These are phyloP conservation scores for Siphlonurus alternatus DNA, from an alignment of 2,888 invertebrate genomes.

Conservation along the genomic window DNA sequence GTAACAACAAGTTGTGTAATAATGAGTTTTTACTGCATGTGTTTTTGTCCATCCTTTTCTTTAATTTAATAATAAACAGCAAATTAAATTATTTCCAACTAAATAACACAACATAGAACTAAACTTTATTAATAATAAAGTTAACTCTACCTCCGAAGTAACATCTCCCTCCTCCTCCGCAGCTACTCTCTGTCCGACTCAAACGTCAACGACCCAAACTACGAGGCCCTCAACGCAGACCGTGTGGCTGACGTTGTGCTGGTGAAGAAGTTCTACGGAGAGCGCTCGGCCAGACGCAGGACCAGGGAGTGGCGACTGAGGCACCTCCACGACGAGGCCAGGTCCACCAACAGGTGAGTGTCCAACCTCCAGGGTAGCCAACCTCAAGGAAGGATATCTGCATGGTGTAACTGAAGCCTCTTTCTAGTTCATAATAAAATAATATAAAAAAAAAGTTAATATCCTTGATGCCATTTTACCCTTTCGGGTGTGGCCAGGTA, in stretches of 20 bases:
- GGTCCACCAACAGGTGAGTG: conserved; percentile 34
- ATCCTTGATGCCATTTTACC: no score
- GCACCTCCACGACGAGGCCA: conserved; percentile 56
- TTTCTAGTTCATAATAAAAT: no score
- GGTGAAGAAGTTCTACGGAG: conserved; percentile 82
- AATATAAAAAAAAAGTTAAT: no score
- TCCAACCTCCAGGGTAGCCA: no score
- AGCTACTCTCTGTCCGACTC: conserved; percentile 80
- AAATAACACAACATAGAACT: no score
- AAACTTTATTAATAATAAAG: no score
- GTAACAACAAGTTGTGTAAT: no score
- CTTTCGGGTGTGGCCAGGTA: no score
- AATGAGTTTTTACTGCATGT: neutral
- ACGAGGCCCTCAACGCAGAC: conserved; percentile 41
- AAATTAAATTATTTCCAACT: no score
- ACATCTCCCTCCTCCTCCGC: conserved; percentile 13
- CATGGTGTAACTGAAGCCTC: no score
- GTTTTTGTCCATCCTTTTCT: neutral
- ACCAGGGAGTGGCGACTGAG: conserved; percentile 79
- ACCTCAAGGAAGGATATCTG: no score
- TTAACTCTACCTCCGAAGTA: neutral
- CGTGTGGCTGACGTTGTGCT: conserved; percentile 76
- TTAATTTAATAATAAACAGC: no score
- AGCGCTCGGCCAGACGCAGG: conserved; percentile 48
- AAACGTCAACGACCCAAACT: conserved; percentile 78